These are phyloP conservation scores for Hystrix cristata DNA, from an alignment of 2,113 vertebrate genomes.

Conservation along the genomic window DNA sequence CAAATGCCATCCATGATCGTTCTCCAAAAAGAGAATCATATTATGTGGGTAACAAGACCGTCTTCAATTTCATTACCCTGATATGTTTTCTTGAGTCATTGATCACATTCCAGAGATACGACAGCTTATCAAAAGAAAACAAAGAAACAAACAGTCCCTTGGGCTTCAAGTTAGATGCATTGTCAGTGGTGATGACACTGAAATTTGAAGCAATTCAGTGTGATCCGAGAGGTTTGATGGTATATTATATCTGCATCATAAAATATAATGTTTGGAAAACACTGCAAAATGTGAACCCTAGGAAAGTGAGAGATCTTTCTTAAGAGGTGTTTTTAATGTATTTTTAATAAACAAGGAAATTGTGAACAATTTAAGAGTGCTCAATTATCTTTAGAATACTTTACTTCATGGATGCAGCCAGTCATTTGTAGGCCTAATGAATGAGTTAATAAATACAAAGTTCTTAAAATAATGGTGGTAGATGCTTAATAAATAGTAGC, in stretches of 20 bases:
- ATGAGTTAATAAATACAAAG: not conserved
- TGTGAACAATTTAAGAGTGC: not conserved
- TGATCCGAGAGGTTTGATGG: not conserved
- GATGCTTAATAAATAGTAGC: not conserved
- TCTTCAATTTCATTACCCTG: constrained; percentile 50
- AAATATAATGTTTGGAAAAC: not conserved
- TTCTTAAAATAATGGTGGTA: not conserved
- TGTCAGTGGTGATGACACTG: constrained; percentile 24
- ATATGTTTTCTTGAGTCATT: constrained; percentile 35
- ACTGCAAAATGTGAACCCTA: not conserved
- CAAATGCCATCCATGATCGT: not conserved
- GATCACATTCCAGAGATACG: not conserved
- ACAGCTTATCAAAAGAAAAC: not conserved
- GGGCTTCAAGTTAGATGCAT: constrained; percentile 48
- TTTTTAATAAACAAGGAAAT: constrained; percentile 51
- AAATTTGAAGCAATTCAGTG: constrained; percentile 43
- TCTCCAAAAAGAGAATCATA: constrained; percentile 43
- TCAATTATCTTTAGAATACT: constrained; percentile 57
- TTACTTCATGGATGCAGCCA: not conserved
- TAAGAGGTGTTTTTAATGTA: not conserved
- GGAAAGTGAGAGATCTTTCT: not conserved
- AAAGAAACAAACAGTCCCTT: not conserved
- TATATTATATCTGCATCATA: not conserved
- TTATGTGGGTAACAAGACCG: not conserved
- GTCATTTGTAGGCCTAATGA: constrained; percentile 37